Evolutionary conservation across 2,113 vertebrate species (phyloP).

Genomic region (Pavo muticus): DNA sequence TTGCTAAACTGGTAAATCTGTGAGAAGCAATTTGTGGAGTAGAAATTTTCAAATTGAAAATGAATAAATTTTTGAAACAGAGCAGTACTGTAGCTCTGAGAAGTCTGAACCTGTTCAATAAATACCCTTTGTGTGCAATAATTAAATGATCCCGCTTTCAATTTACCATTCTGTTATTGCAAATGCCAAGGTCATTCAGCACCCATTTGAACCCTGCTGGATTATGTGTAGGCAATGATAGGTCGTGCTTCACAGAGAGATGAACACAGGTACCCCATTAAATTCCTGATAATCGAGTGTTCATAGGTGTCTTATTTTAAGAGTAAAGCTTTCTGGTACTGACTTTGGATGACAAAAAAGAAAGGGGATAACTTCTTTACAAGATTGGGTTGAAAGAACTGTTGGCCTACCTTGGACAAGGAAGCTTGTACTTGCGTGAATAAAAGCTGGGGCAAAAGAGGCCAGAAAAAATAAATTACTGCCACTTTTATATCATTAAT

Average conservation of each 20-base stretch:
- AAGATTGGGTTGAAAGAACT: neutral
- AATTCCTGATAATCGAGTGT: neutral
- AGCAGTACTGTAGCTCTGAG: neutral
- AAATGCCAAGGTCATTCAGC: neutral
- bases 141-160: neutral
- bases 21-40: neutral
- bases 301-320: neutral
- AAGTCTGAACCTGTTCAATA: neutral
- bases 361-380: neutral
- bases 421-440: neutral
- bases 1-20: neutral
- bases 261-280: neutral
- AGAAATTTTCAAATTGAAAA: neutral
- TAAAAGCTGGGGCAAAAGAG: neutral
- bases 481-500: neutral
- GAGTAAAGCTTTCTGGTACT: neutral
- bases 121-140: neutral
- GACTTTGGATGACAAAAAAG: neutral
- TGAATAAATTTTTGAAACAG: neutral
- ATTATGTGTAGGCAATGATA: neutral
- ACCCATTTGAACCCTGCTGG: neutral
- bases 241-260: neutral
- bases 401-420: neutral
- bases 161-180: neutral
- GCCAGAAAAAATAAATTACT: neutral